Percentiles rank a stretch among this genome's conserved stretches.
These are phyloP conservation scores for Melanophora roralis DNA, from an alignment of 2,888 invertebrate species.

Conservation along the genomic window DNA sequence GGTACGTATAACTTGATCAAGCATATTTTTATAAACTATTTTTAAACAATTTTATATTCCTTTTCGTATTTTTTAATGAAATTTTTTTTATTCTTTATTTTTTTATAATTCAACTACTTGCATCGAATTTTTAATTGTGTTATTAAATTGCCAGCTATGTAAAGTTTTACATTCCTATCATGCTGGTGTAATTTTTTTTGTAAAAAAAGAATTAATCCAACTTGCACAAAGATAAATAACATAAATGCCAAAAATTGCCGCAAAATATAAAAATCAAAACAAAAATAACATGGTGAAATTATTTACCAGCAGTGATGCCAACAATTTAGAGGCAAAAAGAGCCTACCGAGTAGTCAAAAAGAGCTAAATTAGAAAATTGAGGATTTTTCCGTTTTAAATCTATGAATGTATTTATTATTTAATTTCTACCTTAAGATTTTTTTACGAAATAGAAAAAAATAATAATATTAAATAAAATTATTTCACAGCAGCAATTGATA, in stretches of 20 bases:
- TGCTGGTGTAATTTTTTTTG: neutral
- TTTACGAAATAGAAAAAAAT: no score
- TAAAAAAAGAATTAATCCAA: constrained; percentile 10
- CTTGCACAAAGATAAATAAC: neutral
- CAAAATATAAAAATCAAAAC: constrained; percentile 48
- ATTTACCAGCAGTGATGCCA: constrained; percentile 15
- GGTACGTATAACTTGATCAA: constrained; percentile 69
- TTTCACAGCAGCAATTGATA: no score
- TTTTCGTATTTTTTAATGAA: no score
- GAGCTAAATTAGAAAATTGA: no score
- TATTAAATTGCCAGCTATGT: neutral
- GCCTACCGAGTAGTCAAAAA: no score
- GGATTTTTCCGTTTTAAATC: no score
- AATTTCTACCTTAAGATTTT: no score
- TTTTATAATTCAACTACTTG: neutral
- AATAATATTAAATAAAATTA: no score
- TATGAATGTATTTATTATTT: no score
- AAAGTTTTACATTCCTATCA: constrained; percentile 16
- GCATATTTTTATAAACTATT: constrained; percentile 50
- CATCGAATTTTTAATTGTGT: neutral
- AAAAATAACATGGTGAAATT: constrained; percentile 13
- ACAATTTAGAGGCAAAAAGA: no score
- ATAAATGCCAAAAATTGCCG: constrained; percentile 42
- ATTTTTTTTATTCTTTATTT: neutral
- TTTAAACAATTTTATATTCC: neutral